Evolutionary conservation across 2,888 invertebrate genomes (phyloP).

Genomic region (Biston stratarius): DNA sequence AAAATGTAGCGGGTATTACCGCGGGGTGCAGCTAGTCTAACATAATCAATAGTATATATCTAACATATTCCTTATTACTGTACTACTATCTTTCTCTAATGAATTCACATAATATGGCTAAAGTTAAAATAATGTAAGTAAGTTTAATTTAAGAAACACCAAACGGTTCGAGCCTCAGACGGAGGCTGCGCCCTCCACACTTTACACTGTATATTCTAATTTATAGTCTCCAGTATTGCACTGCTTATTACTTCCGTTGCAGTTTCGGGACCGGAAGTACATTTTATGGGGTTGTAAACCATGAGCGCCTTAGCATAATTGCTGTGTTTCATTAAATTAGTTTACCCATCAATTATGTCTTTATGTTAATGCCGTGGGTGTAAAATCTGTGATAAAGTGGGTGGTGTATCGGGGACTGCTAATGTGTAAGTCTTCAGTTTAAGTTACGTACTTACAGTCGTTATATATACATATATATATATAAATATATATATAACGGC

Average conservation of each 20-base stretch:
- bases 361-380: conserved; percentile 69
- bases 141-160: conserved; percentile 30
- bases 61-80: no score
- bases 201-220: conserved; percentile 84
- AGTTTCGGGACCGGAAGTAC: conserved; percentile 80
- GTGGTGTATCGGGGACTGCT: conserved; percentile 29
- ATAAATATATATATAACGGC: no score
- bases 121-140: neutral
- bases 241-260: conserved; percentile 83
- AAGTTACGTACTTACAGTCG: conserved; percentile 3
- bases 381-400: conserved; percentile 47
- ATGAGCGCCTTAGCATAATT: conserved; percentile 83
- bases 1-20: no score
- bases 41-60: no score
- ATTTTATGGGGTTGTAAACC: conserved; percentile 83
- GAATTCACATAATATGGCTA: no score
- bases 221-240: conserved; percentile 80
- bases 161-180: conserved; percentile 47
- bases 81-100: no score
- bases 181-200: conserved; percentile 65
- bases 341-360: conserved; percentile 79
- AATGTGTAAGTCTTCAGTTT: conserved; percentile 4
- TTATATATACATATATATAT: no score
- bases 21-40: no score
- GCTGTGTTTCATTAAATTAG: conserved; percentile 82